A percentile compares a stretch with the other conserved stretches of the same genome.
phyloP scores from a whole-genome alignment of 2,888 invertebrate species.

The Spatulosminthurus flaviceps region DNA sequence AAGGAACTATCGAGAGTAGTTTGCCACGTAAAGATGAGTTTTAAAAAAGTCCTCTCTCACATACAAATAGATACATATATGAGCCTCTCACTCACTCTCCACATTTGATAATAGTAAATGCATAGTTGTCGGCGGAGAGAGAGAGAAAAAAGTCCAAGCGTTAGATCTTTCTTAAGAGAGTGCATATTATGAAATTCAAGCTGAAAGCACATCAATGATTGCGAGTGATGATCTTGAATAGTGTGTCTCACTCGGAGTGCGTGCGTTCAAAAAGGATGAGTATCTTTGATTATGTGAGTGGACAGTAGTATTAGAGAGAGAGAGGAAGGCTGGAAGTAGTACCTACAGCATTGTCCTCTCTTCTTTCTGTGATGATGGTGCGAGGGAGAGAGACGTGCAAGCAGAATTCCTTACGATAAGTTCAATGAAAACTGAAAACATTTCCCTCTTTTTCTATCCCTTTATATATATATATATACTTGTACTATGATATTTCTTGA shows the following conservation, averaged over 20 bases:
- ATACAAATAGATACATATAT: neutral
- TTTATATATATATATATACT: neutral
- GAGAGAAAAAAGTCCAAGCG: neutral
- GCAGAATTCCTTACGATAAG: conserved; percentile 7
- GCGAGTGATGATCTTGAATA: no score
- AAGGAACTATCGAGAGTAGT: no score
- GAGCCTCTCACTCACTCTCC: neutral
- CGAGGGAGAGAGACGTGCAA: neutral
- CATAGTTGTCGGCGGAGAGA: neutral
- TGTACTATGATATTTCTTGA: neutral
- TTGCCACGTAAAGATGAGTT: no score
- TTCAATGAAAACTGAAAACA: conserved; percentile 18
- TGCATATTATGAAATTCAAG: conserved; percentile 16
- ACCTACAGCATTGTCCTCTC: neutral
- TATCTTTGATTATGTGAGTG: no score
- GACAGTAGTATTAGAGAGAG: no score
- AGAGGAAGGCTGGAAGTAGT: no score
- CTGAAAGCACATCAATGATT: conserved; percentile 5
- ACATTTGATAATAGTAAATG: neutral
- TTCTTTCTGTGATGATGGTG: neutral
- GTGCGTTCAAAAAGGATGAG: no score
- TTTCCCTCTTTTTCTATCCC: neutral
- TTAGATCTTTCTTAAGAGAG: neutral
- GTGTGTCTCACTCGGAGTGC: no score
- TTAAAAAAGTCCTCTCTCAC: no score